Evolutionary conservation across 2,113 vertebrate species (phyloP), one percentile per base, ranked within the genome.

Genomic region (Salminus brasiliensis): DNA sequence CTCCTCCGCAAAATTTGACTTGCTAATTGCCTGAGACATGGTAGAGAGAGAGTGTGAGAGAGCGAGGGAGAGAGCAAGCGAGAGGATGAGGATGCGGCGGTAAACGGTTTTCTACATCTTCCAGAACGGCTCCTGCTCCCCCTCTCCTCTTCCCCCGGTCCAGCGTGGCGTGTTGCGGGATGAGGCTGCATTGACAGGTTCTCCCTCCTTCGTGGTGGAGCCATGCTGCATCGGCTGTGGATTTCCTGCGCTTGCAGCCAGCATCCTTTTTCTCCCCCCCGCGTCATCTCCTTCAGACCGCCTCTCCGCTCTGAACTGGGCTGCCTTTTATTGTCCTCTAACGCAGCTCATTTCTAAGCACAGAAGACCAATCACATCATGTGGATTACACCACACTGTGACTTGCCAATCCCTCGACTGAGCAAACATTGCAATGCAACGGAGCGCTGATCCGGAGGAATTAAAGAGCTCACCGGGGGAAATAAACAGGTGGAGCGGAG

Each of bases 1-100:
- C 68, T 72, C n/a, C 55, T 39, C 23, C 1, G 29, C n/a, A 45
- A 72, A 43, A 79, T 79, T 79, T 71, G 67, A 79, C 67, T 79
- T 79, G 76, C 76, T 79, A 79, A 78, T 79, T 71, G 60, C 60
- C 18, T 66, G 23, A 71, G 67, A 72, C 68, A 59, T 63, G 68
- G 45, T 62, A 41, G 76, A 78, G 76, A 43, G 65, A 30, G 76
- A 36, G 65, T 23, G 23, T 16, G 25, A 47, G 66, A 16, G 66
- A 34, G 55, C 60, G 18, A 13, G 57, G 47, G 73, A 34, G 74
- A 36, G 74, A 52, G 74, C 52, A 30, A 49, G 45, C 32, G 27
- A 32, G 45, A 70, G 57, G 30, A 11, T 16, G 27, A 60, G 23
- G 57, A 79, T 72, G 76, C 76, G 57, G 68, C 36, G 76, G 55